Evolutionary conservation across 2,113 vertebrate species (phyloP), one percentile per base, ranked within the genome.

Genomic region (Macquaria ambigua): DNA sequence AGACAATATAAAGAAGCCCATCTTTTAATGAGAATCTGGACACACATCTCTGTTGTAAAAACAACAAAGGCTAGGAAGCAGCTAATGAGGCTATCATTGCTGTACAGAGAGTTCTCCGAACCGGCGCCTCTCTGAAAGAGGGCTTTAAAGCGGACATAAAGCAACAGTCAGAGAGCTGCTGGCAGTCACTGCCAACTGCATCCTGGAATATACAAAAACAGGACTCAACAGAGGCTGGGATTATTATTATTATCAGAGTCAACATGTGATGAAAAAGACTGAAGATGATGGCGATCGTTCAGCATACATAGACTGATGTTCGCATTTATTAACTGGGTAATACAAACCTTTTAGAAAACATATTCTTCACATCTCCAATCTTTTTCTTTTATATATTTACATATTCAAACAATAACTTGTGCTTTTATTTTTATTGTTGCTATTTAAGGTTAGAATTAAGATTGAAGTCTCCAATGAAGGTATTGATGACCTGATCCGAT

Each of bases 51-150:
- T 92, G 93, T 90, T 94, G 92, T 93, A 95, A 95, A 92, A 93
- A 92, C 94, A 95, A 95, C 95, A 95, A 94, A 93, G 88, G 89
- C 90, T 90, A 91, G 93, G 89, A 95, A 86, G 91, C 94, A 94
- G 93, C 94, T 95, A 95, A 96, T 95, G 94, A 95, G 95, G 93
- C 92, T 94, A 95, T 95, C 95, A 94, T 92, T 90, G 92, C 89
- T 89, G 92, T 89, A 90, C 91, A 89, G 89, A 95, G 92, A 89
- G 89, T 90, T 90, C 89, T 93, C 87, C 43, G 55, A 92, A 89
- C 89, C 63, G 88, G 91, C 73, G 91, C 88, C 89, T 88, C 93
- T 89, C 79, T 88, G 90, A 94, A 92, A 93, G 92, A 94, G 91
- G 87, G 88, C 84, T 91, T 90, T 93, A 91, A 93, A 91, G 84